Conservation (phyloP, 1,140 invertebrate genomes). For the Brachionus manjavacas region DNA sequence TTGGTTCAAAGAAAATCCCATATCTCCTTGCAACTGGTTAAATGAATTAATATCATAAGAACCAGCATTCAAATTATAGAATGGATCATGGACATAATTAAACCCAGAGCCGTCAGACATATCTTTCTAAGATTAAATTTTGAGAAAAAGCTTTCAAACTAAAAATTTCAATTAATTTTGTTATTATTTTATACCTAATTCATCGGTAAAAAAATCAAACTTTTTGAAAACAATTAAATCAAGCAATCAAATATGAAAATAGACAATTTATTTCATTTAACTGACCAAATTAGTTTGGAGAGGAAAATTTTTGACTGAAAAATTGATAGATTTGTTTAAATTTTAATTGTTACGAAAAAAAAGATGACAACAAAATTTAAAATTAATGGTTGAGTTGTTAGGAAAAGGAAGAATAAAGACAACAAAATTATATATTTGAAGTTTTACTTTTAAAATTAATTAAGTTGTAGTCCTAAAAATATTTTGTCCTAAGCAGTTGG, state of each 20-base stretch:
- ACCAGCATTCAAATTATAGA: not conserved
- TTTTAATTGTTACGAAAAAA: slow-evolving; percentile 7
- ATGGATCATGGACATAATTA: not conserved
- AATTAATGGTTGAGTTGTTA: not conserved
- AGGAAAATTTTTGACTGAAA: not conserved
- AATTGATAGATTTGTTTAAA: not conserved
- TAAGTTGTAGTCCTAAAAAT: slow-evolving; percentile 7
- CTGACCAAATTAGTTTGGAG: not conserved
- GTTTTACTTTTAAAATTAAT: not conserved
- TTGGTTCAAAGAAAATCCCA: not conserved
- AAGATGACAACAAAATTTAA: not conserved
- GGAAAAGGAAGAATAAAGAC: slow-evolving; percentile 3
- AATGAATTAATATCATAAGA: slow-evolving; percentile 1
- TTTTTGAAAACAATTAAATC: not conserved
- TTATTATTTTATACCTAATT: slow-evolving; percentile 13
- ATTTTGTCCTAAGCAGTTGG: not conserved
- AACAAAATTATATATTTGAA: slow-evolving; percentile 13
- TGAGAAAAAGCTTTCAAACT: not conserved
- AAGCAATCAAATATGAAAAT: slow-evolving; percentile 22
- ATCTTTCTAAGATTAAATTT: not conserved
- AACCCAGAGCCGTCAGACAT: not conserved
- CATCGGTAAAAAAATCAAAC: not conserved
- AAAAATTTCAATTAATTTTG: not conserved
- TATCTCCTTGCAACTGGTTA: not conserved
- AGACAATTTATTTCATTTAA: not conserved